Percentiles rank a stretch among this genome's conserved stretches.
Conservation (phyloP, 2,888 invertebrate genomes). For the Linyphia triangularis region DNA sequence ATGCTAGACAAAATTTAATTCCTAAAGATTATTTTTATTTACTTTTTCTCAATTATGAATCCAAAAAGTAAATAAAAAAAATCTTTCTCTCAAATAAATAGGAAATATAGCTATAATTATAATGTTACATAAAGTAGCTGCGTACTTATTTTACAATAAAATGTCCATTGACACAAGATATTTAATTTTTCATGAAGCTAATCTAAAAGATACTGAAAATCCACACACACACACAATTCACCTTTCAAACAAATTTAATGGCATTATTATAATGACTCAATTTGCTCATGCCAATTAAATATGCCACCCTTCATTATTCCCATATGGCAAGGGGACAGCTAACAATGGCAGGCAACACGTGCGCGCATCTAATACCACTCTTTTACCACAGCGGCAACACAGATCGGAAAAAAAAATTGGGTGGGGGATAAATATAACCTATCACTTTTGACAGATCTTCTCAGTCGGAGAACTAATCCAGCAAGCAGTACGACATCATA, state of each 20-base stretch:
- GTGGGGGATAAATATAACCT: neutral
- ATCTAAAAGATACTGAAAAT: too few relatives aligned
- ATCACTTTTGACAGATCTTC: slow-evolving; percentile 25
- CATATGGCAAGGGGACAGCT: neutral
- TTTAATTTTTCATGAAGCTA: too few relatives aligned
- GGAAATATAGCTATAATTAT: too few relatives aligned
- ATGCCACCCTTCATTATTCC: neutral
- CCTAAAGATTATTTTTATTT: too few relatives aligned
- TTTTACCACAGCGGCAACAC: neutral
- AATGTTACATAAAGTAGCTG: too few relatives aligned
- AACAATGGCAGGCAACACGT: neutral
- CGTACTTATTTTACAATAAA: too few relatives aligned
- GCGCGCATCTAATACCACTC: neutral
- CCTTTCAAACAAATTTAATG: neutral
- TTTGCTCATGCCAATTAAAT: neutral
- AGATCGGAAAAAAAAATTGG: neutral
- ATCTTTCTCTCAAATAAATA: too few relatives aligned
- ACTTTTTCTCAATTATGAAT: too few relatives aligned
- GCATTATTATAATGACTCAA: neutral
- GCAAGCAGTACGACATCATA: slow-evolving; percentile 30
- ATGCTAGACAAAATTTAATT: too few relatives aligned
- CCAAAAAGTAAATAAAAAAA: too few relatives aligned
- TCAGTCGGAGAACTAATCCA: slow-evolving; percentile 6
- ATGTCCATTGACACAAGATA: too few relatives aligned
- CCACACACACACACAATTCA: too few relatives aligned